These are phyloP conservation scores for Melanostigma gelatinosum DNA, from an alignment of 2,113 vertebrate species.

Conservation along the genomic window DNA sequence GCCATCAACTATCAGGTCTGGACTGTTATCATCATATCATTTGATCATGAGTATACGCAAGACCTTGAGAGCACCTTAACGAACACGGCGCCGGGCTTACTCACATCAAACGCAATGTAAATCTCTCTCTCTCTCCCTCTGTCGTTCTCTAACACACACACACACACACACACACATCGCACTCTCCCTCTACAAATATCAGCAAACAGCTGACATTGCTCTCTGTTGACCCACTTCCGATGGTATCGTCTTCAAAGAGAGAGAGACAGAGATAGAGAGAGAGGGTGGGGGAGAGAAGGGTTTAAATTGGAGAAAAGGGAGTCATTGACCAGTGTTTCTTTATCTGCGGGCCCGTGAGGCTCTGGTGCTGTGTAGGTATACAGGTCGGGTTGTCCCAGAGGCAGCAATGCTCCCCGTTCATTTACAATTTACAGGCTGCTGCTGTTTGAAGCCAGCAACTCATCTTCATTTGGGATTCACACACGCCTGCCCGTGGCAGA, in stretches of 20 bases:
- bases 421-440: slow-evolving; percentile 68
- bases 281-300: slow-evolving; percentile 8
- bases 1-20: slow-evolving; percentile 58
- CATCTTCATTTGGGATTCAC: slow-evolving; percentile 75
- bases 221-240: slow-evolving; percentile 72
- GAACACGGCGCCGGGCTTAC: slow-evolving; percentile 48
- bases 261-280: slow-evolving; percentile 41
- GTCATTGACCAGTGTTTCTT: slow-evolving; percentile 65
- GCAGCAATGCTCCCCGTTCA: slow-evolving; percentile 59
- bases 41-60: slow-evolving; percentile 53
- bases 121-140: slow-evolving; percentile 23
- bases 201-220: slow-evolving; percentile 73
- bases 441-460: slow-evolving; percentile 67
- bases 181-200: slow-evolving; percentile 46
- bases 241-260: slow-evolving; percentile 69
- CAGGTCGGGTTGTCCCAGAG: slow-evolving; percentile 50
- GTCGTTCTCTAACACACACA: background rate
- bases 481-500: slow-evolving; percentile 68
- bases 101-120: slow-evolving; percentile 69
- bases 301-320: slow-evolving; percentile 57
- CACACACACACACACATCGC: slow-evolving; percentile 32
- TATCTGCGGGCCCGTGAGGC: slow-evolving; percentile 44
- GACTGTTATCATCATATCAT: slow-evolving; percentile 69
- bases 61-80: slow-evolving; percentile 64
- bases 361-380: slow-evolving; percentile 19